These are phyloP conservation scores for Potorous gilbertii DNA, from an alignment of 2,797 vertebrate genomes.

Conservation along the genomic window DNA sequence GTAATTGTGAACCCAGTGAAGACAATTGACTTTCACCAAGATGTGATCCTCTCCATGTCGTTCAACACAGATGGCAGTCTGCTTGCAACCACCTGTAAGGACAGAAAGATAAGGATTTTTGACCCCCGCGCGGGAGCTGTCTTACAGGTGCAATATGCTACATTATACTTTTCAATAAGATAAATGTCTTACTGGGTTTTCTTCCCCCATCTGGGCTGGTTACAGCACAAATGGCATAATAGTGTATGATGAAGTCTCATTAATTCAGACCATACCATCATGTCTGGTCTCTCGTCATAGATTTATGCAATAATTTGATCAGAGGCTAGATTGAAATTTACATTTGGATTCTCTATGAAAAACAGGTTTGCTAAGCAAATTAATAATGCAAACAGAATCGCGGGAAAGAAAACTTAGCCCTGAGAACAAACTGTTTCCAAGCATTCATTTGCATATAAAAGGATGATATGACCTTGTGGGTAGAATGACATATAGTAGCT, in stretches of 20 bases:
- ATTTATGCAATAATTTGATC: neutral
- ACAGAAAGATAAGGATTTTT: conserved; percentile 91
- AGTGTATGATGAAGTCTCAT: neutral
- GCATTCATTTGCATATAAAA: neutral
- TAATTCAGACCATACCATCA: neutral
- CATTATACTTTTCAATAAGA: neutral
- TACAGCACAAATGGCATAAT: neutral
- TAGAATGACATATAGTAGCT: neutral
- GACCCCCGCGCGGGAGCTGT: conserved; percentile 88
- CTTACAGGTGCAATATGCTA: conserved; percentile 84
- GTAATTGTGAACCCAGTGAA: conserved; percentile 89
- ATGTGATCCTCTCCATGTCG: conserved; percentile 94
- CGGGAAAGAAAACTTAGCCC: neutral
- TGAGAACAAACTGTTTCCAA: neutral
- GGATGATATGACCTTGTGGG: neutral
- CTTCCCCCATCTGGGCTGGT: neutral
- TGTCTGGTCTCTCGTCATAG: neutral
- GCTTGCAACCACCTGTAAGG: conserved; percentile 92
- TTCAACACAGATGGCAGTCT: conserved; percentile 93
- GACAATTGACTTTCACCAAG: conserved; percentile 89
- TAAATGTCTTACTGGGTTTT: neutral
- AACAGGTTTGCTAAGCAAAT: neutral
- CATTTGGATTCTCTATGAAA: neutral
- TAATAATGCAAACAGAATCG: neutral
- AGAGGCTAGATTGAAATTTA: neutral